Percentiles rank a stretch among this genome's conserved stretches.
Evolutionary conservation across 2,797 vertebrate species (phyloP).

Genomic region (Clamator glandarius): DNA sequence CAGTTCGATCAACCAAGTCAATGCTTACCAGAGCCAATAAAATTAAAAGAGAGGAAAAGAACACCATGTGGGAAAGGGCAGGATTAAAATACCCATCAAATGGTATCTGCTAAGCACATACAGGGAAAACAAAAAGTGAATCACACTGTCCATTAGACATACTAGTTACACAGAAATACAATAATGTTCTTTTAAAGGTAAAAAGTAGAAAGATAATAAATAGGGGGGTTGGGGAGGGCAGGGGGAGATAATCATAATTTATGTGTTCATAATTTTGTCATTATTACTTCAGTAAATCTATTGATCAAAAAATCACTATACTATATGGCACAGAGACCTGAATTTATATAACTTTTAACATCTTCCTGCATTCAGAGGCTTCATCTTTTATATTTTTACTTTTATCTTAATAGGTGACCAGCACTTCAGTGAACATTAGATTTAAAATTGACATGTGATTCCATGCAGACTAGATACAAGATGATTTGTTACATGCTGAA

Average conservation of each 20-base stretch:
- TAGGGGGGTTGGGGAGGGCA: not conserved
- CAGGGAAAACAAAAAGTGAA: too few species aligned
- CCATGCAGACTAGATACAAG: not conserved
- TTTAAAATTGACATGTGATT: not conserved
- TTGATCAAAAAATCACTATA: not conserved
- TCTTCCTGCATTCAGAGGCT: not conserved
- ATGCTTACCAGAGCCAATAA: not conserved
- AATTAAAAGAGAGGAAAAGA: not conserved
- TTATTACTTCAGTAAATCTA: not conserved
- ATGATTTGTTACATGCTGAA: not conserved
- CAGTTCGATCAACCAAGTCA: not conserved
- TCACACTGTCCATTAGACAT: too few species aligned
- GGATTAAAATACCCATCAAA: not conserved
- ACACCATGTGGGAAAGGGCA: not conserved
- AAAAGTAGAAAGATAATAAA: not conserved
- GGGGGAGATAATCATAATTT: too few species aligned
- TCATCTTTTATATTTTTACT: not conserved
- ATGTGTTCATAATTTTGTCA: not conserved
- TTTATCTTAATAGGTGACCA: not conserved
- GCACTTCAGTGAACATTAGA: not conserved
- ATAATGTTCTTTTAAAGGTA: not conserved
- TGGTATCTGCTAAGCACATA: not conserved
- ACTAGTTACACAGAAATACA: not conserved
- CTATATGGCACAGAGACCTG: not conserved
- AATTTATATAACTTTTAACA: not conserved